Conservation (phyloP, 1,140 invertebrate genomes). For the Stenopsyche tienmushanensis region DNA sequence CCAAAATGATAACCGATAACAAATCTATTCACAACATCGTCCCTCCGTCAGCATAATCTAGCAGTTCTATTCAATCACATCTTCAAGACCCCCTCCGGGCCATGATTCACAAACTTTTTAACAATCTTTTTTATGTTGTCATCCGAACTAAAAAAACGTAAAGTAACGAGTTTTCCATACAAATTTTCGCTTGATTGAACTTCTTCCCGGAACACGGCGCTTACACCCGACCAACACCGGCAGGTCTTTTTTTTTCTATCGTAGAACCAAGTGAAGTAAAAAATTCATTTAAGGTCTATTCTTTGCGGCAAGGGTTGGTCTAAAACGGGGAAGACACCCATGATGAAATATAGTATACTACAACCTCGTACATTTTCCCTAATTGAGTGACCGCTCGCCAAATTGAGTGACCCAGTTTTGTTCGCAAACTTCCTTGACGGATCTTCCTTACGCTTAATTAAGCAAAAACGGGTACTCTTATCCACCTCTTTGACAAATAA, state of each 20-base stretch:
- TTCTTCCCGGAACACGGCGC: background rate
- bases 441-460: background rate
- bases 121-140: constrained; percentile 11
- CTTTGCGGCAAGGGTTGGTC: background rate
- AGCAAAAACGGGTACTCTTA: background rate
- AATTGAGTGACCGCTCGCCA: constrained; percentile 14
- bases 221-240: background rate
- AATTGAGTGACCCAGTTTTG: constrained; percentile 9
- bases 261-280: constrained; percentile 18
- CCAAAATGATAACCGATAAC: no score
- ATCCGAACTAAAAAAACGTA: background rate
- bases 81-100: background rate
- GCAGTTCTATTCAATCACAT: constrained; percentile 8
- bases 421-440: background rate
- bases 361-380: constrained; percentile 4
- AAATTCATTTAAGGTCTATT: constrained; percentile 17
- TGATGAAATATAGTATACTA: background rate
- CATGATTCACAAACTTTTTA: constrained; percentile 15
- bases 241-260: background rate
- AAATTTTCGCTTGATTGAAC: constrained; percentile 16
- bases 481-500: background rate
- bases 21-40: no score
- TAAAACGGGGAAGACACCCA: background rate
- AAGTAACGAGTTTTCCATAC: background rate
- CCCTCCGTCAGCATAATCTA: no score